A percentile compares a stretch with the other conserved stretches of the same genome.
phyloP scores from a whole-genome alignment of 2,113 vertebrate species.

The Oophaga pumilio region DNA sequence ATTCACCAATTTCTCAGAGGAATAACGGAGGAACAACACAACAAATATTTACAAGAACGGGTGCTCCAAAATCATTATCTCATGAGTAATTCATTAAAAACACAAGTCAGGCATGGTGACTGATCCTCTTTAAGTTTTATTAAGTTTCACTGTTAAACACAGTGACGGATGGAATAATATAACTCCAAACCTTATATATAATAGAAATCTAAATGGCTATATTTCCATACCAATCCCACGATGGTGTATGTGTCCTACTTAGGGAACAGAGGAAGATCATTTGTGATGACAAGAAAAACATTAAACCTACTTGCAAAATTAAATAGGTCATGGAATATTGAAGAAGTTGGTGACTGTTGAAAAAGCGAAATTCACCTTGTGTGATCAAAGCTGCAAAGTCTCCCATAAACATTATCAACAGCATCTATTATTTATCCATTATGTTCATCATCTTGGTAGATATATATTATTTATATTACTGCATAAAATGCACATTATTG shows the following conservation, averaged over 20 bases:
- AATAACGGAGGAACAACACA: too few relatives aligned
- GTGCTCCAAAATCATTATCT: too few relatives aligned
- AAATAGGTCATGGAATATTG: slow-evolving; percentile 33
- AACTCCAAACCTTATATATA: neutral
- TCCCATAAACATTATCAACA: slow-evolving; percentile 12
- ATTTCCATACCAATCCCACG: neutral
- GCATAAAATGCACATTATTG: neutral
- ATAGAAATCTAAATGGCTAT: slow-evolving; percentile 18
- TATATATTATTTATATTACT: neutral
- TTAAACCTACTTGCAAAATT: slow-evolving; percentile 3
- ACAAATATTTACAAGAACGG: too few relatives aligned
- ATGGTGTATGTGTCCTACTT: slow-evolving; percentile 20
- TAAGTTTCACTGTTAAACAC: neutral
- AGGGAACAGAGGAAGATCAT: slow-evolving; percentile 23
- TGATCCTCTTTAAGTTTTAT: neutral
- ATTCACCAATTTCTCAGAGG: too few relatives aligned
- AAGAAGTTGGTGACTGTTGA: neutral
- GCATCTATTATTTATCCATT: neutral
- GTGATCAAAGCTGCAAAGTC: neutral
- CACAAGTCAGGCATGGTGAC: too few relatives aligned
- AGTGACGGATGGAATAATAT: neutral
- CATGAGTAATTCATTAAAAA: too few relatives aligned
- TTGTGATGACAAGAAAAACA: slow-evolving; percentile 19
- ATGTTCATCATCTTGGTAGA: neutral
- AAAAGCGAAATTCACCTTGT: neutral